Base-by-base conservation (phyloP, 2,888 invertebrate species). In the Peribatodes rhomboidaria region DNA sequence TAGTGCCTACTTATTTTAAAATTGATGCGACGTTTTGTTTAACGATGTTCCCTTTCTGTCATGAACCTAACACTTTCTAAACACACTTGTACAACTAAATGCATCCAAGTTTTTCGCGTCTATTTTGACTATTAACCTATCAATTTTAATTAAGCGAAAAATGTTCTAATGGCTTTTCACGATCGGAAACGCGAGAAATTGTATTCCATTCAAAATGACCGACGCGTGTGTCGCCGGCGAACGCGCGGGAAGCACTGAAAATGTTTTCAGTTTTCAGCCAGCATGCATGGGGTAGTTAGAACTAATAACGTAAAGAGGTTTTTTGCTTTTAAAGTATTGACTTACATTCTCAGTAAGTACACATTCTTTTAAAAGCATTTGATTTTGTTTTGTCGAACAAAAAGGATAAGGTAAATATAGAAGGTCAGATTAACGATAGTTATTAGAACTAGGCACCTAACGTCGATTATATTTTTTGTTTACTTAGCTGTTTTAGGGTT, bases 191-290 rank as follows among this genome's bases (percentile, higher is more conserved):
- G 87, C 86, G 89, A 86, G 83, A 86, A 85, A 76, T 9, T 71
- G 44, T 66, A 72, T 76, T 76, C 27, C 6, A 4, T 27, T 61
- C 52, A 72, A 75, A 81, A 83, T 60, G 85, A 84, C 56, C 31
- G 83, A 83, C 84, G 73, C 89, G 82, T 72, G 81, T 81, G 78
- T 71, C 76, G 71, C 66, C 67, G 65, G 61, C 82, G 83, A 80
- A 82, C 81, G 85, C 86, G 79, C 67, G 78, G 80, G 80, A 77
- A 75, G 65, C 75, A 91, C 92, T 91, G 85, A 87, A 84, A 54
- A 20, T 42, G 14, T 65, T 65, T 73, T 67, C 74, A 50, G 20
- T 50, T 80, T 84, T 81, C 80, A 81, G 71, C 67, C 57, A 68
- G 14, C 27, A 18, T 57, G 46, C 52, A 35, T 14, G 52, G 76